Percentiles rank a stretch among this genome's conserved stretches.
These are phyloP conservation scores for Diglossa brunneiventris DNA, from an alignment of 2,113 vertebrate genomes.

Conservation along the genomic window DNA sequence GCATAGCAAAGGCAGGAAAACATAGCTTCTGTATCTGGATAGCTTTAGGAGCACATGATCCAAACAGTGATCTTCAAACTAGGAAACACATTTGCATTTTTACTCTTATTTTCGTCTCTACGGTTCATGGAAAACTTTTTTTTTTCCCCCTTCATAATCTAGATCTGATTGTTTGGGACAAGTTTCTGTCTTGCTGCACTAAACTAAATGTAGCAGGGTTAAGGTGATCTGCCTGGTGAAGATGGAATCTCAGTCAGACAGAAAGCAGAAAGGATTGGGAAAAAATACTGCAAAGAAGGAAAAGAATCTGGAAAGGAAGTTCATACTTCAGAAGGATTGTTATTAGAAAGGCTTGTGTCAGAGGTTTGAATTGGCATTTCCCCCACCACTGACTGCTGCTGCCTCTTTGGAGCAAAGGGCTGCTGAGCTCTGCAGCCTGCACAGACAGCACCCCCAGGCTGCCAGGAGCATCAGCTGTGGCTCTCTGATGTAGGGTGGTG, in stretches of 20 bases:
- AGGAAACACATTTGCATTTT: conserved; percentile 12
- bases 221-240: not conserved
- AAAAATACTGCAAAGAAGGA: not conserved
- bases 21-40: not conserved
- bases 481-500: accelerated
- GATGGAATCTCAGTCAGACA: not conserved
- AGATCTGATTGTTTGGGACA: not conserved
- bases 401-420: not conserved
- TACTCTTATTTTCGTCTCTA: not conserved
- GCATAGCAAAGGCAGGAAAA: not conserved
- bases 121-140: not conserved
- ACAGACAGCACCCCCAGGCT: not conserved
- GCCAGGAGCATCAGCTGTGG: accelerated
- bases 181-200: not conserved
- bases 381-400: not conserved
- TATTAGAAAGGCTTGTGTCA: not conserved
- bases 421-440: not conserved
- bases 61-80: not conserved
- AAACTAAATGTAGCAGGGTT: not conserved
- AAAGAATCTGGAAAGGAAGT: not conserved
- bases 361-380: not conserved
- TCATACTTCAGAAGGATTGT: not conserved
- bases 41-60: not conserved
- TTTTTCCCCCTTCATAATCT: not conserved
- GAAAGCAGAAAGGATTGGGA: not conserved